phyloP scores from a whole-genome alignment of 2,888 invertebrate species.

The Hartigia nigra region DNA sequence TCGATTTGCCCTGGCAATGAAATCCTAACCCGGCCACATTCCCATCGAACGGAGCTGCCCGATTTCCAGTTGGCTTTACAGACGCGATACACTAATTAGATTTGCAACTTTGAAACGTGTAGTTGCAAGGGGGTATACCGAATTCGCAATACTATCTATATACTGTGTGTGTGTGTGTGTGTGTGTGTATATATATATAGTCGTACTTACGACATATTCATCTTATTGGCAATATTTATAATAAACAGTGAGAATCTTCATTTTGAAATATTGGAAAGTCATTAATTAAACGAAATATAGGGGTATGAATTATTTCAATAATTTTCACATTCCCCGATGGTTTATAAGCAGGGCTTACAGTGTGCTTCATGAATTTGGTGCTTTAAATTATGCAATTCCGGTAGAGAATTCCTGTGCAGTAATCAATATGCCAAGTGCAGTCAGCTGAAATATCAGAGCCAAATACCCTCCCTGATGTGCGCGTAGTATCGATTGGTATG shows the following conservation, averaged over 20 bases:
- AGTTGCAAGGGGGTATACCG: conserved; percentile 26
- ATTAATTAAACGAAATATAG: background rate
- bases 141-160: conserved; percentile 35
- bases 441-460: background rate
- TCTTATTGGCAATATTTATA: background rate
- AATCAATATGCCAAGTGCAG: background rate
- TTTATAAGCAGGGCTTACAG: background rate
- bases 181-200: background rate
- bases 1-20: conserved; percentile 36
- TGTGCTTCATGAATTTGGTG: background rate
- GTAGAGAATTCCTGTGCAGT: background rate
- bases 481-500: background rate
- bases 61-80: background rate
- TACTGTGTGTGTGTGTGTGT: conserved; percentile 30
- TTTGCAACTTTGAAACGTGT: background rate
- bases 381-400: background rate
- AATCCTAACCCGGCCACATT: conserved; percentile 38
- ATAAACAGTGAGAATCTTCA: background rate
- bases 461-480: background rate
- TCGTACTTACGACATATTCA: background rate
- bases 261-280: background rate
- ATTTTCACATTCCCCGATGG: background rate
- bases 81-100: conserved; percentile 46
- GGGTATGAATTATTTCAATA: background rate
- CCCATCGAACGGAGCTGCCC: background rate